Conservation (phyloP, 92 coral and sea anemone genomes). For the Ricordea florida region DNA sequence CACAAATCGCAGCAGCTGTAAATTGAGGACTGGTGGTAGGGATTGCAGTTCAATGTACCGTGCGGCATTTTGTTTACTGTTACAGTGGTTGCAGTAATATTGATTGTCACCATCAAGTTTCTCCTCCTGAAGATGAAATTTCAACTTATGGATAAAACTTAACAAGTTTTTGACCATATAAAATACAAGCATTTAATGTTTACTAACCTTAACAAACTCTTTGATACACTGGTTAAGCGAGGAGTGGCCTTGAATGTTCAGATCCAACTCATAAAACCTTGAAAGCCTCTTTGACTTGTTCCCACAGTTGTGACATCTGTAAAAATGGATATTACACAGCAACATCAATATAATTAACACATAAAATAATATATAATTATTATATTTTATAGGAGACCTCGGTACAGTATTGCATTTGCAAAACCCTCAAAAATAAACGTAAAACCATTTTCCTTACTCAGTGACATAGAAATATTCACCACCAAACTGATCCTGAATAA, state of each 20-base stretch:
- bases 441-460: constrained; percentile 49
- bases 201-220: constrained; percentile 87
- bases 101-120: constrained; percentile 92
- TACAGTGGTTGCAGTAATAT: constrained; percentile 81
- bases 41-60: constrained; percentile 85
- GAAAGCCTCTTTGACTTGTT: constrained; percentile 87
- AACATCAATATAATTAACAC: background rate
- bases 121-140: constrained; percentile 67
- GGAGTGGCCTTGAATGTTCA: constrained; percentile 91
- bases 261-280: constrained; percentile 90
- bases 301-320: constrained; percentile 90
- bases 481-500: constrained; percentile 92
- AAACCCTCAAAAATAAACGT: background rate
- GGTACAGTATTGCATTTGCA: no score
- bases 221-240: constrained; percentile 92
- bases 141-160: no score
- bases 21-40: constrained; percentile 94
- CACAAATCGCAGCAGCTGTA: constrained; percentile 91
- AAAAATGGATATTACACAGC: background rate
- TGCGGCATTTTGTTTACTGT: constrained; percentile 90
- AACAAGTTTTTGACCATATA: background rate
- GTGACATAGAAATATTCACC: constrained; percentile 90
- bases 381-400: background rate
- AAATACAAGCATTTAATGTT: background rate
- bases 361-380: background rate